phyloP scores from a whole-genome alignment of 2,113 vertebrate species.

The Corythaixoides concolor region DNA sequence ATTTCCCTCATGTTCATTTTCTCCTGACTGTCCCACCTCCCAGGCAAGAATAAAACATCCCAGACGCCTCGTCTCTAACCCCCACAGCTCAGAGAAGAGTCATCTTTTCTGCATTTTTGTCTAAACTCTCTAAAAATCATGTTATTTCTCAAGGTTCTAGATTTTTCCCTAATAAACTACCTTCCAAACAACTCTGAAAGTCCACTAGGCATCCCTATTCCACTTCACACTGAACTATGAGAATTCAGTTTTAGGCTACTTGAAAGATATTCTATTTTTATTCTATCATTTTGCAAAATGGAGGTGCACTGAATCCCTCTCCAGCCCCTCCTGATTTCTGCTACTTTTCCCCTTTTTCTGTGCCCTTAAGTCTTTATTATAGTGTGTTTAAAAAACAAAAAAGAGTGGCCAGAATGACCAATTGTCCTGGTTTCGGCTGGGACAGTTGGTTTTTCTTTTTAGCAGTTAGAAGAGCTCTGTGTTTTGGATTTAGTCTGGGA shows the following conservation, averaged over 20 bases:
- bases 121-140: not conserved
- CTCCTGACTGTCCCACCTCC: not conserved
- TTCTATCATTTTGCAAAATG: not conserved
- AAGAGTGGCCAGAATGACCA: not conserved
- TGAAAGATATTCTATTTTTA: not conserved
- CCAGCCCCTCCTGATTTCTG: not conserved
- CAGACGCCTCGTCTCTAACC: not conserved
- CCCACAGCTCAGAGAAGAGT: not conserved
- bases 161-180: not conserved
- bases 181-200: not conserved
- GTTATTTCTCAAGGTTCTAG: not conserved
- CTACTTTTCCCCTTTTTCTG: not conserved
- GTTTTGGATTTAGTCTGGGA: too few relatives aligned
- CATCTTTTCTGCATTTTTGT: not conserved
- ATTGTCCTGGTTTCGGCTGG: too few relatives aligned
- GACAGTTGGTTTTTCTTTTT: too few relatives aligned
- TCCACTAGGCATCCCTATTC: not conserved
- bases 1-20: not conserved
- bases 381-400: not conserved
- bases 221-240: not conserved
- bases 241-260: not conserved
- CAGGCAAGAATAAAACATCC: not conserved
- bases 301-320: not conserved
- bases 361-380: not conserved
- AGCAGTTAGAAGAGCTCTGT: too few relatives aligned